phyloP scores from a whole-genome alignment of 2,797 vertebrate genomes.

The Yasuhikotakia modesta region DNA sequence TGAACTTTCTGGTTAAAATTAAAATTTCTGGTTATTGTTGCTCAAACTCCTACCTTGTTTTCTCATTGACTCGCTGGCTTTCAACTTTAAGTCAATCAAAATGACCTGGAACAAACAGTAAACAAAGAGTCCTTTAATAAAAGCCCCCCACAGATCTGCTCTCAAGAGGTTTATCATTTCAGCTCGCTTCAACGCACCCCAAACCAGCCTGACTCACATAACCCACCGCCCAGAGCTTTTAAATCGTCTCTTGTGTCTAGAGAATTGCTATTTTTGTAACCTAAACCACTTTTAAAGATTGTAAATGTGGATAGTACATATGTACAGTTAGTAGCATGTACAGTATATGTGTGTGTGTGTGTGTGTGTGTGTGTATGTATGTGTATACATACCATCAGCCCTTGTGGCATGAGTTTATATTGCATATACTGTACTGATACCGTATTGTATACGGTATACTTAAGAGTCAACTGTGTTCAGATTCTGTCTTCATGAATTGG shows the following conservation, averaged over 20 bases:
- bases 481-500: conserved; percentile 63
- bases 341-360: too few species aligned
- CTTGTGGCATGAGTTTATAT: not conserved
- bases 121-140: conserved; percentile 78
- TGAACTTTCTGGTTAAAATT: too few species aligned
- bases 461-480: conserved; percentile 60
- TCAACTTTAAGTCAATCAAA: conserved; percentile 73
- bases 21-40: too few species aligned
- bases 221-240: too few species aligned
- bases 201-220: not conserved
- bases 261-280: not conserved
- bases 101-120: conserved; percentile 74
- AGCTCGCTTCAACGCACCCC: conserved; percentile 46
- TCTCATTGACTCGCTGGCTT: conserved; percentile 57
- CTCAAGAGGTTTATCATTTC: conserved; percentile 72
- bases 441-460: too few species aligned
- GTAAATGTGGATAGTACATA: too few species aligned
- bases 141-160: conserved; percentile 57
- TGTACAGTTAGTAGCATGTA: too few species aligned
- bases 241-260: not conserved
- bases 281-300: not conserved
- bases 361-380: too few species aligned
- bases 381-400: not conserved
- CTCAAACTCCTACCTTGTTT: not conserved
- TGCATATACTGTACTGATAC: too few species aligned